Base-by-base conservation (phyloP, 2,113 vertebrate genomes). In the Epinephelus fuscoguttatus region DNA sequence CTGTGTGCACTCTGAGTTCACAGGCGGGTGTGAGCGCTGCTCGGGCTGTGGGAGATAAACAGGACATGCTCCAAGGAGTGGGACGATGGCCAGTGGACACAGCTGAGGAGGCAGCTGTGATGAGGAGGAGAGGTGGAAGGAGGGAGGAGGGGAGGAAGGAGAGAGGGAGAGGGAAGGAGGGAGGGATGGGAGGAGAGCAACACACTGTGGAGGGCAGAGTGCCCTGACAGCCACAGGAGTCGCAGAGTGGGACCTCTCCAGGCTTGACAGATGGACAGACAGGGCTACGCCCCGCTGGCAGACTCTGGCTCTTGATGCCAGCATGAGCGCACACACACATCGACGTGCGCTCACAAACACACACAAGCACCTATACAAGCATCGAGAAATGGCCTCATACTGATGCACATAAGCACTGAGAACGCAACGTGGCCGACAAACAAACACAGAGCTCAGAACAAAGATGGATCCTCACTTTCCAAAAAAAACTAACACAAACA, bases 31-130 rank as follows among this genome's bases (percentile, higher is more conserved):
- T 64, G 85, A 81, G 42, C 40, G 62, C 68, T 42, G 86, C 76
- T 81, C 33, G 25, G 42, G 47, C 87, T 81, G 67, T 67, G 70
- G 19, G 76, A 90, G 89, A 90, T 92, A 91, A 93, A 94, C 93
- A 93, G 90, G 91, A 94, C 93, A 89, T 88, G 88, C 91, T 89
- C 84, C 4, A 40, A 84, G 84, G 78, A 91, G 89, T 86, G 91
- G 92, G 93, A 91, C 64, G 25, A 67, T 60, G 78, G 93, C 93
- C 93, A 94, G 92, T 88, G 86, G 93, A 95, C 92, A 93, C 94
- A 94, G 94, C 93, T 92, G 91, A 94, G 86, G 88, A 90, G 91
- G 93, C 91, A 94, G 93, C 91, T 93, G 93, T 91, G 87, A 89
- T 85, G 89, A 92, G 80, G 87, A 88, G 81, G 87, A 89, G 80